Evolutionary conservation across 2,888 invertebrate species (phyloP).

Genomic region (Tanypteryx hageni): DNA sequence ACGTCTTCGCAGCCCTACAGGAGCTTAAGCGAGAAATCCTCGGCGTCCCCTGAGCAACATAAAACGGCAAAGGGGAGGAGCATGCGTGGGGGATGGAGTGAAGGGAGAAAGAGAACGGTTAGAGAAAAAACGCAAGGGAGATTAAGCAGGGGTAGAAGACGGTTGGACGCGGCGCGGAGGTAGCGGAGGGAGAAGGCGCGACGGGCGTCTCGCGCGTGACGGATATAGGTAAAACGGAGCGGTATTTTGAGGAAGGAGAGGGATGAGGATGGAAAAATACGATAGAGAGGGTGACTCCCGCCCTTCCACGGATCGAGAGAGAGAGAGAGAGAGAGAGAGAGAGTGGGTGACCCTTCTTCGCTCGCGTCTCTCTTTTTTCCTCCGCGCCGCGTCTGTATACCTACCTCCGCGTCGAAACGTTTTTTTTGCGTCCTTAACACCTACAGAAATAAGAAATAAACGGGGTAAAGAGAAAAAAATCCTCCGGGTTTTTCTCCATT

Average conservation of each 20-base stretch:
- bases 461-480: background rate
- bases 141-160: background rate
- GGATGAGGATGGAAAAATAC: too few relatives aligned
- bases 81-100: background rate
- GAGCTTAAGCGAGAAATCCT: constrained; percentile 41
- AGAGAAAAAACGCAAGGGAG: background rate
- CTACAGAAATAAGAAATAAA: constrained; percentile 5
- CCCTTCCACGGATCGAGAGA: background rate
- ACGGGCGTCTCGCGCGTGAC: background rate
- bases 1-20: background rate
- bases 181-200: background rate
- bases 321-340: too few relatives aligned
- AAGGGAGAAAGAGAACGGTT: background rate
- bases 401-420: background rate
- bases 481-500: background rate
- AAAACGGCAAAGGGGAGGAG: background rate
- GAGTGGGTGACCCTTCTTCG: too few relatives aligned
- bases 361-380: too few relatives aligned
- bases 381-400: too few relatives aligned
- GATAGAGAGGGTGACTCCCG: too few relatives aligned
- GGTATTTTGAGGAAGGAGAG: too few relatives aligned
- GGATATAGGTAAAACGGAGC: too few relatives aligned
- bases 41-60: background rate
- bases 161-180: background rate
- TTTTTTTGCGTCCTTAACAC: constrained; percentile 4